These are phyloP conservation scores for Polymixis flavicincta DNA, from an alignment of 2,888 invertebrate genomes.

Conservation along the genomic window DNA sequence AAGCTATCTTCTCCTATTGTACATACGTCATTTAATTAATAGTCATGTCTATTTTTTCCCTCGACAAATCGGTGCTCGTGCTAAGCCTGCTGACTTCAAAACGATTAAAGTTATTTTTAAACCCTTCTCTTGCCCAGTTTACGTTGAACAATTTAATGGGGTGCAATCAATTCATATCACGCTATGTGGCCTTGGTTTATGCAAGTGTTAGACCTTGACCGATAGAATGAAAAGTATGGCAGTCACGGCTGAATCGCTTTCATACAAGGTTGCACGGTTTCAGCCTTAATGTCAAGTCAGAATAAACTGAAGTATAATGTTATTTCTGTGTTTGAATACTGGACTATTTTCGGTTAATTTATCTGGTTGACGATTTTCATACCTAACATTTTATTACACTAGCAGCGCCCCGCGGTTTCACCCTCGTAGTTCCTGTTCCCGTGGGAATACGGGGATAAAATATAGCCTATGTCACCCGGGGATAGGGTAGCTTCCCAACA, in stretches of 20 bases:
- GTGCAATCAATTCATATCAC: conserved; percentile 56
- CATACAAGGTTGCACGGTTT: conserved; percentile 21
- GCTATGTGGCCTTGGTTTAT: conserved; percentile 42
- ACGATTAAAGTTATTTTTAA: conserved; percentile 42
- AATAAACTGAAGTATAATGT: not conserved
- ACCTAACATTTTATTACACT: too few species aligned
- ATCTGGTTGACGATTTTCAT: not conserved
- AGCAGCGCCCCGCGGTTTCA: too few species aligned
- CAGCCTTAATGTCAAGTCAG: conserved; percentile 28
- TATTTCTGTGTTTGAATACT: conserved; percentile 1
- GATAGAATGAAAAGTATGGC: conserved; percentile 28
- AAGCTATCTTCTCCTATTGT: too few species aligned
- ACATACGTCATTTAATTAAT: too few species aligned
- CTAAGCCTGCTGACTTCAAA: too few species aligned
- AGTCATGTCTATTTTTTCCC: too few species aligned
- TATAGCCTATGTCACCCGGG: too few species aligned
- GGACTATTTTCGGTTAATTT: not conserved
- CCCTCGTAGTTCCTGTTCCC: too few species aligned
- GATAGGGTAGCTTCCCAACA: too few species aligned
- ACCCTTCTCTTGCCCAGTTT: conserved; percentile 11
- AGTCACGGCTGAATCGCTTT: conserved; percentile 42
- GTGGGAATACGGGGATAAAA: too few species aligned
- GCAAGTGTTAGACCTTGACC: conserved; percentile 50
- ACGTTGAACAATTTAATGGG: conserved; percentile 44
- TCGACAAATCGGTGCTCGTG: too few species aligned